Evolutionary conservation across 2,797 vertebrate species (phyloP), one percentile per base, ranked within the genome.

Genomic region (Microtus obscurus): DNA sequence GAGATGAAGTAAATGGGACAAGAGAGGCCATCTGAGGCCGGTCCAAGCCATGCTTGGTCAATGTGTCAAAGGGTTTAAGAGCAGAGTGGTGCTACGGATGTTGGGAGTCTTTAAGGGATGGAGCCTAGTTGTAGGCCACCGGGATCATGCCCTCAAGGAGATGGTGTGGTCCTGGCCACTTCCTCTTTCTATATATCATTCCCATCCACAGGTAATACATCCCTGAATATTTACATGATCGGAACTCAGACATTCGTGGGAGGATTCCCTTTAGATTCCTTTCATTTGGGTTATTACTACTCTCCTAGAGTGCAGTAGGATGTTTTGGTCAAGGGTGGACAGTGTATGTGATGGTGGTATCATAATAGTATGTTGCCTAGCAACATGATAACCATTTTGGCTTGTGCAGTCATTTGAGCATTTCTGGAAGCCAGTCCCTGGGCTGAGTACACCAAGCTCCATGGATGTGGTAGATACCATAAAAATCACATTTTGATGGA

Each of bases 381-480:
- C 31, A 17, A 80, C 21, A 48, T 37, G 12, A 40, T 17, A 21
- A 29, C 2, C 11, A n/a, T 53, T 6, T 65, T 65, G 31, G n/a
- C 48, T 73, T n/a, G 29, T 53, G n/a, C 17, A n/a, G n/a, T n/a
- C n/a, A n/a, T n/a, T n/a, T n/a, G 34, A 12, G 16, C 0, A 11
- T 61, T 82, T 91, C 53, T 53, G 40, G 37, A 69, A 63, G 51
- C 37, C 56, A 56, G 16, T 51, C 51, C 13, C 37, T 3, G 6
- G 56, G 79, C 63, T 40, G 19, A 67, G 29, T 17, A 7, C 25
- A 27, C 53, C n/a, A 34, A 67, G 73, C 61, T 61, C 37, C 19
- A 2, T 4, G n/a, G 21, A 1, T 2, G 11, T 40, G 2, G 21
- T 3, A 37, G 3, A 7, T 6, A 3, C 13, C 56, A 51, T 25